phyloP scores from a whole-genome alignment of 2,797 vertebrate genomes.

The Pachyuromys duprasi region DNA sequence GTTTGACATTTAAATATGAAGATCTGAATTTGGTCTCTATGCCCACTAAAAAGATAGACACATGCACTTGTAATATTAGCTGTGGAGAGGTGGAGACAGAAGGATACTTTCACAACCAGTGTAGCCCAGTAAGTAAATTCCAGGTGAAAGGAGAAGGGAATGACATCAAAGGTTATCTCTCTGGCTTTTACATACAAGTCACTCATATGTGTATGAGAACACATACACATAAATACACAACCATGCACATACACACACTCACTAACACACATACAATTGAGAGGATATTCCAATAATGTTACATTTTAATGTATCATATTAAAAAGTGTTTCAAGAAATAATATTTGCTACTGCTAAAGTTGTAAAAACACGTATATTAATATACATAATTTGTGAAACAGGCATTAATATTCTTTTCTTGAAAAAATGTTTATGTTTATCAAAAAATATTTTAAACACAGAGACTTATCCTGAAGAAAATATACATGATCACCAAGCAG shows the following conservation, averaged over 20 bases:
- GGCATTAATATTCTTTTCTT: not conserved
- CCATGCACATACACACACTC: not conserved
- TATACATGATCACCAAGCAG: not conserved
- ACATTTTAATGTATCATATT: not conserved
- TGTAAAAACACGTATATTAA: not conserved
- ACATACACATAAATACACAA: not conserved
- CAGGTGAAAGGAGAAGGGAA: not conserved
- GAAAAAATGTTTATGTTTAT: not conserved
- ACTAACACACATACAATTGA: not conserved
- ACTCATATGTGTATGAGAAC: not conserved
- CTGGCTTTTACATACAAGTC: not conserved
- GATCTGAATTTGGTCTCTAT: not conserved
- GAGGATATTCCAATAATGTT: not conserved
- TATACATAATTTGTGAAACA: not conserved
- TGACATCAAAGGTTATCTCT: not conserved
- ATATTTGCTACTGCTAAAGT: not conserved
- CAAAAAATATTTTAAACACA: not conserved
- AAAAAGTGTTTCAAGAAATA: conserved; percentile 23
- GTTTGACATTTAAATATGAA: not conserved
- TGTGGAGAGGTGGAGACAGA: not conserved
- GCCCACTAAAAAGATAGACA: not conserved
- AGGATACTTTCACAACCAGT: not conserved
- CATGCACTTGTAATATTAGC: not conserved
- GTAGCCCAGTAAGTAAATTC: not conserved
- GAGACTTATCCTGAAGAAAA: not conserved